Percentiles rank a stretch among this genome's conserved stretches.
Evolutionary conservation across 2,797 vertebrate genomes (phyloP).

Genomic region (Phyllotis vaccarum): DNA sequence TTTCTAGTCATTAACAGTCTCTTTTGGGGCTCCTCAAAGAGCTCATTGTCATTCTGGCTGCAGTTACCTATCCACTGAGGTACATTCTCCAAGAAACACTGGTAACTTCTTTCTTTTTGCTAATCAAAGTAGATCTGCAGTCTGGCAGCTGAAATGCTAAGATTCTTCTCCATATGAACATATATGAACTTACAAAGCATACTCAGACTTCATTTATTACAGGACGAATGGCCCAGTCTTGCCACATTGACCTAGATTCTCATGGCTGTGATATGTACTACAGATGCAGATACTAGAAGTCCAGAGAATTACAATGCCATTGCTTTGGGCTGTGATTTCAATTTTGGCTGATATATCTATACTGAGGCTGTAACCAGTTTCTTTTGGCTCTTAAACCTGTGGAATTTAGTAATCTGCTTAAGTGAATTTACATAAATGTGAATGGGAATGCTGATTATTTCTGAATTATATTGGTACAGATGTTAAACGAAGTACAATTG

Average conservation of each 20-base stretch:
- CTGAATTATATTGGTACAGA: conserved; percentile 51
- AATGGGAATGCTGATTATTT: conserved; percentile 58
- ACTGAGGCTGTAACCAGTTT: conserved; percentile 39
- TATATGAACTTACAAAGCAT: not conserved
- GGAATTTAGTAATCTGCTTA: conserved; percentile 7
- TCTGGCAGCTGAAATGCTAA: not conserved
- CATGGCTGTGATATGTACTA: not conserved
- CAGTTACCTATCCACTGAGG: conserved; percentile 22
- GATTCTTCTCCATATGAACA: not conserved
- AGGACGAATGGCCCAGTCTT: not conserved
- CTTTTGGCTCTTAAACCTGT: conserved; percentile 3
- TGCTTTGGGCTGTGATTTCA: conserved; percentile 59
- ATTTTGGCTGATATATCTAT: conserved; percentile 25
- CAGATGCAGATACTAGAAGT: conserved; percentile 13
- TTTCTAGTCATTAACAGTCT: conserved; percentile 54
- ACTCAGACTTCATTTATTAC: not conserved
- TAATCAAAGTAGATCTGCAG: not conserved
- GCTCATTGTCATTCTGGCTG: conserved; percentile 24
- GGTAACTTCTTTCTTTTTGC: conserved; percentile 20
- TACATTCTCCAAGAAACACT: conserved; percentile 15
- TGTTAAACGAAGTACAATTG: conserved; percentile 30
- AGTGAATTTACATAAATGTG: conserved; percentile 58
- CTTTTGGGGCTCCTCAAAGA: conserved; percentile 45
- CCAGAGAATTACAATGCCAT: conserved; percentile 27
- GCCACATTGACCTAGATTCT: not conserved